Evolutionary conservation across 2,888 invertebrate genomes (phyloP), one percentile per base, ranked within the genome.

Genomic region (Melanostoma scalare): DNA sequence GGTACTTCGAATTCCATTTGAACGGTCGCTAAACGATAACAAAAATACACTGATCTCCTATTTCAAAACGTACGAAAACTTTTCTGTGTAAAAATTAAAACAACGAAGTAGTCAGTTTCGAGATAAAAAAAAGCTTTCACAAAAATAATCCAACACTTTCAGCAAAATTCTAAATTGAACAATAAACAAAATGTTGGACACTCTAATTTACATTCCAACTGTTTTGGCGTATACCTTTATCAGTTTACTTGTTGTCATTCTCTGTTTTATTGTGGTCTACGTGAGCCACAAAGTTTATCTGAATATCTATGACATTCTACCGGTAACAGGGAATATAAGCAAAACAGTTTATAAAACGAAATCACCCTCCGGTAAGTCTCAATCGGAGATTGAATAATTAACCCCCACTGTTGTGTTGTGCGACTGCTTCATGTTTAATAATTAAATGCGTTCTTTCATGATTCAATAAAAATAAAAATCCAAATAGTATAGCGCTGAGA

Each of bases 201-300:
- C 88, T 31, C 87, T 90, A 48, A 87, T 89, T 77, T 89, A 89
- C 80, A 89, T 91, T 84, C 91, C 90, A 61, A 89, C 89, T 67
- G 88, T 90, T 9, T 88, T 91, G 86, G 90, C 90, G n/a, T 91
- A 90, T 80, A 87, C 88, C 40, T 88, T 91, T 44, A 88, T 91
- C 65, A 86, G 88, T 46, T 85, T 91, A 56, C 88, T 91, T 20
- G 86, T 90, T 35, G 86, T 89, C 74, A 91, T 91, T 69, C 86
- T 91, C 68, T 87, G 89, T 86, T 90, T 91, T 73, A 89, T 91
- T 58, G 88, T 90, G 36, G 87, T 90, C 75, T 91, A 91, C 79
- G 87, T 90, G 60, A 89, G 89, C 53, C 90, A 91, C 58, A 91
- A 90, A 86, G 87, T 91, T 67, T 91, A 90, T 42, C 87, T 89